phyloP scores from a whole-genome alignment of 1,140 invertebrate genomes.

The Pachyrhynchus sulphureomaculatus region DNA sequence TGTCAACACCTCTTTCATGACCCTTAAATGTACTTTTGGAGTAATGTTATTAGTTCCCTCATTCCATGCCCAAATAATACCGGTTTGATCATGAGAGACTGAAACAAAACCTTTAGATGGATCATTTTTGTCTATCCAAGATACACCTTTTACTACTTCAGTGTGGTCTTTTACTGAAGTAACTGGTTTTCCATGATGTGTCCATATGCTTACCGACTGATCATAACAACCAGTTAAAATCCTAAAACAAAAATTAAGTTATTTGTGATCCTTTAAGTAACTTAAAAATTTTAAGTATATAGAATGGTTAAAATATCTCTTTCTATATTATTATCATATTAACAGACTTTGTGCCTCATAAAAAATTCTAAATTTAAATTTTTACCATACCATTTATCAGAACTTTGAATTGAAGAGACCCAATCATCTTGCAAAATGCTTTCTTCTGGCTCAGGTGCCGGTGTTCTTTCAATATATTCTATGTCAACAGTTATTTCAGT shows the following conservation, averaged over 20 bases:
- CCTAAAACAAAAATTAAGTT: conserved; percentile 57
- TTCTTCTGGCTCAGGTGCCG: conserved; percentile 86
- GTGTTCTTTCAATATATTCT: conserved; percentile 86
- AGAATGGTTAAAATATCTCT: no score
- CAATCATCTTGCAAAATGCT: conserved; percentile 94
- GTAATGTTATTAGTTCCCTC: conserved; percentile 70
- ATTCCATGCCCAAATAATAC: conserved; percentile 89
- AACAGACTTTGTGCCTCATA: no score
- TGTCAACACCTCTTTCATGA: conserved; percentile 87
- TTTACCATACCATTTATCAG: conserved; percentile 64
- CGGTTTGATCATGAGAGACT: conserved; percentile 90
- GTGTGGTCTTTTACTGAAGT: conserved; percentile 84
- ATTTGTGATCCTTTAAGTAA: no score
- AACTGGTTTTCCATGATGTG: conserved; percentile 77
- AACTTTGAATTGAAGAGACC: conserved; percentile 81
- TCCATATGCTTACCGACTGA: conserved; percentile 89
- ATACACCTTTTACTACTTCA: conserved; percentile 73
- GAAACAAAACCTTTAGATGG: conserved; percentile 72
- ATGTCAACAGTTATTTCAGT: conserved; percentile 80
- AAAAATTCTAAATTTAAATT: no score
- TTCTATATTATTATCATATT: no score
- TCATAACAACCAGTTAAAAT: conserved; percentile 95
- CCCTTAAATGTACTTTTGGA: conserved; percentile 81
- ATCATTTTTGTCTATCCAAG: conserved; percentile 74
- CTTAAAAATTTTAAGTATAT: no score